Evolutionary conservation across 2,113 vertebrate species (phyloP), one percentile per base, ranked within the genome.

Genomic region (Steatornis caripensis): DNA sequence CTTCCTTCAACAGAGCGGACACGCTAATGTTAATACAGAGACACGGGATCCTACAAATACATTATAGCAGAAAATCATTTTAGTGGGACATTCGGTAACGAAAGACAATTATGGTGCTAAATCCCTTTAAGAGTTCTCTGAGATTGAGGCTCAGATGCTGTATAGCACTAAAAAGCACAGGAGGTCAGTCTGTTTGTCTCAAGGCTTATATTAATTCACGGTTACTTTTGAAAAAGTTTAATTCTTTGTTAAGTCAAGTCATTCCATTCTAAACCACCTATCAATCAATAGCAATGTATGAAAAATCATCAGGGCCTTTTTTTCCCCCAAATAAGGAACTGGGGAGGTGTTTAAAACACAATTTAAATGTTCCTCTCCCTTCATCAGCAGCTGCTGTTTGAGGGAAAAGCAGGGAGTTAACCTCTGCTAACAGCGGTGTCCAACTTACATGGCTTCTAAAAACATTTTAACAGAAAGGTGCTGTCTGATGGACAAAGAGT

Each of bases 31-130:
- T 6, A 90, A 96, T 48, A 80, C 97, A 65, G 98, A 99, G 96
- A 97, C 98, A 57, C 98, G 98, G 98, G 98, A 99, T 71, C 97
- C 99, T 58, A 99, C 98, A 29, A 99, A 99, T 6, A 99, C 99
- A 2, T 99, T 99, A 99, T 99, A 99, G 99, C 99, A 98, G 95
- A 57, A 93, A 58, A 74, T 60, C 78, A 36, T 65, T 58, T 61
- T 5, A 91, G 71, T 26, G 10, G 95, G 97, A 97, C 95, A 26
- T 20, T 61, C 0, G 1, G 75, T 57, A 78, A 87, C 18, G 6
- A 78, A 95, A 97, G 97, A 98, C 94, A 85, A 84, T 98, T 98
- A 98, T 99, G 99, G 99, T 99, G 99, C 99, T 99, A 99, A 98
- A 98, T 97, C 97, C 97, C 98, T 97, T 74, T 87, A 61, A 83